Conservation (phyloP, 2,797 vertebrate genomes). For the Sebastes wilsoni region DNA sequence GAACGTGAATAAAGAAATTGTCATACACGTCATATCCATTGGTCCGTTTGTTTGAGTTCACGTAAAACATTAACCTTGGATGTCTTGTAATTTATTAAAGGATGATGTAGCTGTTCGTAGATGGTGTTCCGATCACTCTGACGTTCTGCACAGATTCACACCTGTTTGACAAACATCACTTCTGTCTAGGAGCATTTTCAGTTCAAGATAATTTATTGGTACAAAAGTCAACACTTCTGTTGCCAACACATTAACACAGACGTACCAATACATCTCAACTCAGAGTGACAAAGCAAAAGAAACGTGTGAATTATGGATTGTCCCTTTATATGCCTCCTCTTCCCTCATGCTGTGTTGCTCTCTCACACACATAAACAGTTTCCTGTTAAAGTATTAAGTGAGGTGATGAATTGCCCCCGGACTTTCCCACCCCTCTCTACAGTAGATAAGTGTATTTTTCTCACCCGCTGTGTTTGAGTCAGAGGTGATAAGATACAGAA, state of each 20-base stretch:
- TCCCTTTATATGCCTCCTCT: neutral
- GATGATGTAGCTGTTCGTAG: neutral
- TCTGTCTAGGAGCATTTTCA: neutral
- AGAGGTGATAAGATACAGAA: constrained; percentile 46
- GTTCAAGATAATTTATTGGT: neutral
- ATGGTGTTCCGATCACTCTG: neutral
- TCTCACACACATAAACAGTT: neutral
- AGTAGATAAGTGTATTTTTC: constrained; percentile 21
- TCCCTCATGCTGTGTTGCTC: neutral
- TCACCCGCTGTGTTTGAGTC: constrained; percentile 50
- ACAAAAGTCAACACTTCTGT: neutral
- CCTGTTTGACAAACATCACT: constrained; percentile 20
- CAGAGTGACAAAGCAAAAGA: neutral
- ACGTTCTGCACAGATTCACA: neutral
- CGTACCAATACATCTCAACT: neutral
- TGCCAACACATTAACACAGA: neutral
- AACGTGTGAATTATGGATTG: neutral
- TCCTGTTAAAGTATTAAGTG: constrained; percentile 43
- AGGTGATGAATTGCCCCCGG: constrained; percentile 61
- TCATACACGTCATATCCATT: neutral
- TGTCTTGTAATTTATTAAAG: constrained; percentile 27
- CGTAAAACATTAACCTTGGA: constrained; percentile 56
- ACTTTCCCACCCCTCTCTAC: constrained; percentile 45
- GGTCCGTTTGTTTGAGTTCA: constrained; percentile 50
- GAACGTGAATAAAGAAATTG: neutral